A percentile compares a stretch with the other conserved stretches of the same genome.
Evolutionary conservation across 2,797 vertebrate genomes (phyloP).

Genomic region (Mormyrus proboscirostris): DNA sequence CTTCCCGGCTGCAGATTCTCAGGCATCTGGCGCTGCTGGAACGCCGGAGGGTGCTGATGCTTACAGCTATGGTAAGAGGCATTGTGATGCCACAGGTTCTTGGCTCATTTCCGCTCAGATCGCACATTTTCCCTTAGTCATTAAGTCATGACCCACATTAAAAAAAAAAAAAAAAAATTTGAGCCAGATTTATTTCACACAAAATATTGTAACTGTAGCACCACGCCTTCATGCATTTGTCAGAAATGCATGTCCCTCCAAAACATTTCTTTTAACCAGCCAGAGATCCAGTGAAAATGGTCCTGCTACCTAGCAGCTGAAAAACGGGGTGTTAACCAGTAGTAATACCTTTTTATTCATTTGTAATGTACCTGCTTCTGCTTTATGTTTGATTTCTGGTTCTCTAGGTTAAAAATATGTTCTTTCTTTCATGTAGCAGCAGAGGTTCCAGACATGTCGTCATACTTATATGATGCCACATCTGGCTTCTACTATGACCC

Average conservation of each 20-base stretch:
- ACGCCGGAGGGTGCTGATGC: constrained; percentile 40
- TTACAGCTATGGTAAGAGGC: constrained; percentile 41
- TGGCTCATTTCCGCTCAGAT: background rate
- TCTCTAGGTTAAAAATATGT: background rate
- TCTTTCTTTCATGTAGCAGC: constrained; percentile 42
- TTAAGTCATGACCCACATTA: background rate
- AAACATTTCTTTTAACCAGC: background rate
- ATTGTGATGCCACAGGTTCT: background rate
- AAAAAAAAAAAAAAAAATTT: background rate
- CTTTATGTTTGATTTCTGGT: background rate
- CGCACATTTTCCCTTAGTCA: background rate
- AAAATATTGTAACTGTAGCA: background rate
- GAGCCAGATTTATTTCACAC: background rate
- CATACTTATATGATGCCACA: constrained; percentile 87
- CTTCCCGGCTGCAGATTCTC: constrained; percentile 19
- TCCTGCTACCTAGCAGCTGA: background rate
- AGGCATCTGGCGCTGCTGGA: constrained; percentile 14
- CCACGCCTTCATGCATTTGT: background rate
- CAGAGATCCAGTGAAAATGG: background rate
- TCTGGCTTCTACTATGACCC: constrained; percentile 96
- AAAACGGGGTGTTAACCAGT: background rate
- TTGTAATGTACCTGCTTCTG: background rate
- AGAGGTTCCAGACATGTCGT: constrained; percentile 78
- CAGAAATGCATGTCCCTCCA: background rate
- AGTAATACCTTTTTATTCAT: background rate